A percentile compares a stretch with the other conserved stretches of the same genome.
phyloP scores from a whole-genome alignment of 1,140 invertebrate species.

The Drepana arcuata region DNA sequence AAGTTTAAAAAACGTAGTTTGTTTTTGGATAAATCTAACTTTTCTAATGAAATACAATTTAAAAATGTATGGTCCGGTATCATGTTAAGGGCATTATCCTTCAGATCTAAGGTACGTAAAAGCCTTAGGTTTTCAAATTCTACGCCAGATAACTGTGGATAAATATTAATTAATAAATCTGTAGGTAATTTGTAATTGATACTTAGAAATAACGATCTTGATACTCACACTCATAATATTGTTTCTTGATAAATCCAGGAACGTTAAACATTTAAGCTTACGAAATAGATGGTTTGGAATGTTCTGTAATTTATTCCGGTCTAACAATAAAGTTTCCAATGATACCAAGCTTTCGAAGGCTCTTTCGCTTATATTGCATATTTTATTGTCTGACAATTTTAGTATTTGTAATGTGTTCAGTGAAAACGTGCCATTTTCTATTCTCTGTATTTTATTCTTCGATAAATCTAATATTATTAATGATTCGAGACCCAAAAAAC shows the following conservation, averaged over 20 bases:
- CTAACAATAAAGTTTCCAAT: conserved; percentile 73
- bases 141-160: conserved; percentile 50
- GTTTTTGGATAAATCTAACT: conserved; percentile 75
- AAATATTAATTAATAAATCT: neutral
- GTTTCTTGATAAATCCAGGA: conserved; percentile 57
- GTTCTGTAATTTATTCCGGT: conserved; percentile 72
- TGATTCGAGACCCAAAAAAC: conserved; percentile 67
- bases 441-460: conserved; percentile 72
- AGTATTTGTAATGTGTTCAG: conserved; percentile 73
- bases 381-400: conserved; percentile 75
- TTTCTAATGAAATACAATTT: conserved; percentile 69
- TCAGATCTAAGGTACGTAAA: conserved; percentile 55
- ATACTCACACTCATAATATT: conserved; percentile 50
- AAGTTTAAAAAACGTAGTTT: conserved; percentile 67
- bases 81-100: conserved; percentile 68
- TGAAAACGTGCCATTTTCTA: conserved; percentile 74
- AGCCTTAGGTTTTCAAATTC: conserved; percentile 51
- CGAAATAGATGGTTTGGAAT: conserved; percentile 46
- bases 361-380: conserved; percentile 72
- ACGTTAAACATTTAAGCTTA: conserved; percentile 44
- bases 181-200: too few species aligned
- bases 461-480: conserved; percentile 76
- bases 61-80: conserved; percentile 73
- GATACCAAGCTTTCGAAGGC: conserved; percentile 71
- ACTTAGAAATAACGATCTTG: conserved; percentile 2